These are phyloP conservation scores for Calameuta pallipes DNA, from an alignment of 2,888 invertebrate species.

Conservation along the genomic window DNA sequence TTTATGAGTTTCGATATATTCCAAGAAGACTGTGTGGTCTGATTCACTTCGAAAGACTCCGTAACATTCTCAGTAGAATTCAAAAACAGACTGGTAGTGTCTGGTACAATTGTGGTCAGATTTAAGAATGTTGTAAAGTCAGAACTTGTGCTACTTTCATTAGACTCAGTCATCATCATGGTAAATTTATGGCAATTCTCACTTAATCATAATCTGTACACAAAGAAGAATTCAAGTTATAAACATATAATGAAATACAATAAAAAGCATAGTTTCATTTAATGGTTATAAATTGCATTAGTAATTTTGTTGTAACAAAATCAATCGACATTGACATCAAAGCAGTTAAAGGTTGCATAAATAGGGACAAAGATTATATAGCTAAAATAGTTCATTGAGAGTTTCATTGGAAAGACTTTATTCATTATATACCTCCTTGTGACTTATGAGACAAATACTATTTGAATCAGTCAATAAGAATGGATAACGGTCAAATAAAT, in stretches of 20 bases:
- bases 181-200: not conserved
- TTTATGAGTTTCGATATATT: slow-evolving; percentile 38
- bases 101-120: not conserved
- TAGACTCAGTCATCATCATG: not conserved
- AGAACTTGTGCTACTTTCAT: not conserved
- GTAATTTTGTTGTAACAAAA: not conserved
- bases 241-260: not conserved
- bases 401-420: not conserved
- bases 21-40: slow-evolving; percentile 26
- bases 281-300: not conserved
- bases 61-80: not conserved
- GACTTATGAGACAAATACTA: not conserved
- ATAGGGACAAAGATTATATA: not conserved
- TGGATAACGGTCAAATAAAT: not conserved
- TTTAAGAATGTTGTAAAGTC: not conserved
- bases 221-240: not conserved
- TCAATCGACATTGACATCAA: not conserved
- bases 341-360: not conserved
- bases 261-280: not conserved
- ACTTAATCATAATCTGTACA: not conserved
- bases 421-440: not conserved
- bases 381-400: not conserved
- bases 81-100: not conserved
- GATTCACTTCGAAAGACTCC: not conserved
- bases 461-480: not conserved